A percentile compares a stretch with the other conserved stretches of the same genome.
Conservation (phyloP, 2,888 invertebrate species). For the Dasypolia templi region DNA sequence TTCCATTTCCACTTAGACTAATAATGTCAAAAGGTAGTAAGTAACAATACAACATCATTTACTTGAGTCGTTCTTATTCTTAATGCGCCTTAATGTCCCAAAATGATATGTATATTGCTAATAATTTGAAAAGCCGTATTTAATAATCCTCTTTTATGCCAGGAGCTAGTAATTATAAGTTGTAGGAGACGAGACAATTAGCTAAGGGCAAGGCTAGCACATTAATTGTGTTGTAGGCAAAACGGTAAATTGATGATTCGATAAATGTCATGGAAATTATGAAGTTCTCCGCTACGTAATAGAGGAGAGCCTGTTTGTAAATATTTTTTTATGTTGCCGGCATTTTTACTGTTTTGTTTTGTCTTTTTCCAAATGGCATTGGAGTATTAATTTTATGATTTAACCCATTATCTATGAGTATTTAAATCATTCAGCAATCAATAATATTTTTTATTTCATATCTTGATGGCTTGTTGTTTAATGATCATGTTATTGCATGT, state of each 20-base stretch:
- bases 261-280: constrained; percentile 43
- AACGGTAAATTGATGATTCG: constrained; percentile 36
- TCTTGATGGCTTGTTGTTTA: constrained; percentile 48
- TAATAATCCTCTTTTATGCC: constrained; percentile 71
- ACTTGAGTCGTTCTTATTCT: constrained; percentile 37
- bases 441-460: constrained; percentile 43
- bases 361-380: not conserved
- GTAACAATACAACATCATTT: constrained; percentile 32
- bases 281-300: constrained; percentile 2
- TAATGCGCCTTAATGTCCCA: constrained; percentile 68
- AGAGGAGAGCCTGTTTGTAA: constrained; percentile 13
- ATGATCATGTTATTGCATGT: constrained; percentile 56
- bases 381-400: not conserved
- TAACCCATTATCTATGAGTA: not conserved
- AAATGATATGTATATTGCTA: constrained; percentile 79
- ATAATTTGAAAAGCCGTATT: constrained; percentile 73
- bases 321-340: constrained; percentile 7
- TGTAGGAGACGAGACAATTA: constrained; percentile 65
- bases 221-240: constrained; percentile 53
- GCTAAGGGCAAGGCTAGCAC: constrained; percentile 52
- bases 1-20: constrained; percentile 34
- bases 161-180: constrained; percentile 70
- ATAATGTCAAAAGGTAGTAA: constrained; percentile 45
- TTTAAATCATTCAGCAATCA: constrained; percentile 39
- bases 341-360: not conserved